Evolutionary conservation across 2,113 vertebrate species (phyloP).

Genomic region (Seriola aureovittata): DNA sequence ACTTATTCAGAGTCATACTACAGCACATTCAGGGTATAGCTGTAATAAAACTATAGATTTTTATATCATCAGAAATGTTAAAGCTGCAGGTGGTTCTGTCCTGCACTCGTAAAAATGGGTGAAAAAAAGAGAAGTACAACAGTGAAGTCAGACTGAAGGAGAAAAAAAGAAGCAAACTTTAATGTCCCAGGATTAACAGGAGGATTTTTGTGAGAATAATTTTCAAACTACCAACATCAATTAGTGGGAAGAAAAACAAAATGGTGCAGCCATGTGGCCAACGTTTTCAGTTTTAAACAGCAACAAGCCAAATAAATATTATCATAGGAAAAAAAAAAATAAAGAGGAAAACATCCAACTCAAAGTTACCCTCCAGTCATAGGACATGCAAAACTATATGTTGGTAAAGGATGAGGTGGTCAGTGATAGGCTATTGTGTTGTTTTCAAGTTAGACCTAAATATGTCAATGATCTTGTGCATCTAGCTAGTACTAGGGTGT

Average conservation of each 20-base stretch:
- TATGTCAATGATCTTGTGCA: not conserved
- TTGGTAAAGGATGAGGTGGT: too few relatives aligned
- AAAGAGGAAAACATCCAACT: constrained; percentile 22
- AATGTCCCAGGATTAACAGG: constrained; percentile 55
- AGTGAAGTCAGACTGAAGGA: constrained; percentile 7
- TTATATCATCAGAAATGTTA: too few relatives aligned
- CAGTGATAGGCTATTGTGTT: too few relatives aligned
- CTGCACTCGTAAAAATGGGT: not conserved
- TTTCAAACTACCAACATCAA: constrained; percentile 3
- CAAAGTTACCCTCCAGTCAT: constrained; percentile 9
- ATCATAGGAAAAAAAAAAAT: not conserved
- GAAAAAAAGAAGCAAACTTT: constrained; percentile 66
- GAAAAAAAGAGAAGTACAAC: not conserved
- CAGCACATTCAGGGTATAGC: not conserved
- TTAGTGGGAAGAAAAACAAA: constrained; percentile 20
- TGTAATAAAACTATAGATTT: not conserved
- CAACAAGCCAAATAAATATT: constrained; percentile 30
- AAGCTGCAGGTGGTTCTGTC: not conserved
- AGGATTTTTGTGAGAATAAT: constrained; percentile 38
- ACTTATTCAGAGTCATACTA: constrained; percentile 6
- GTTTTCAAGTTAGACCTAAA: not conserved
- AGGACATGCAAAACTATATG: constrained; percentile 9
- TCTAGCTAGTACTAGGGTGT: not conserved
- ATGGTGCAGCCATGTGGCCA: not conserved
- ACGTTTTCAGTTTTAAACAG: constrained; percentile 27